phyloP scores from a whole-genome alignment of 2,888 invertebrate genomes.

The Caenorhabditis panamensis region DNA sequence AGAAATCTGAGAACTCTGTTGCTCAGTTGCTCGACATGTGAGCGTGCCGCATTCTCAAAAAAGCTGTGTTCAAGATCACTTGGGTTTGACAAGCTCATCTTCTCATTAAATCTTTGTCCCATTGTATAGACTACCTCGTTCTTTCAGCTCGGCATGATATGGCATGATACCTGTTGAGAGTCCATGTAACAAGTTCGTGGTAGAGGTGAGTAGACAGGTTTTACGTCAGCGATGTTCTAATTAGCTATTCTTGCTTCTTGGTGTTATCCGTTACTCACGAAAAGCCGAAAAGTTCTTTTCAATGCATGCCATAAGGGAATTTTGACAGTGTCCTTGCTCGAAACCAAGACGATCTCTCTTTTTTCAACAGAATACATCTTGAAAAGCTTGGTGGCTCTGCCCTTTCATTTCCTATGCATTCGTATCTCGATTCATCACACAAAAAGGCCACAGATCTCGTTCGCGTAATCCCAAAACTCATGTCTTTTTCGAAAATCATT shows the following conservation, averaged over 20 bases:
- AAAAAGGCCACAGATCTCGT: neutral
- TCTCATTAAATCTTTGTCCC: too few relatives aligned
- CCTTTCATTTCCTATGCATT: neutral
- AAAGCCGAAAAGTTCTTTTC: slow-evolving; percentile 12
- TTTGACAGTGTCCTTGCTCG: neutral
- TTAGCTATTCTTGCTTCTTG: slow-evolving; percentile 1
- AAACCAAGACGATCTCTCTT: neutral
- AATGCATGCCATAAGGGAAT: neutral
- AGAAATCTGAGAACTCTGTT: too few relatives aligned
- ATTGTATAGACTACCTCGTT: neutral
- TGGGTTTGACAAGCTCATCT: too few relatives aligned
- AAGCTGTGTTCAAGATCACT: too few relatives aligned
- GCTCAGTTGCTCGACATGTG: too few relatives aligned
- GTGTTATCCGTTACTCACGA: neutral
- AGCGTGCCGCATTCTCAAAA: too few relatives aligned
- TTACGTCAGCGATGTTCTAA: slow-evolving; percentile 10
- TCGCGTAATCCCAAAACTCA: neutral
- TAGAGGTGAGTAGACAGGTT: slow-evolving; percentile 35
- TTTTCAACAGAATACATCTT: slow-evolving; percentile 2
- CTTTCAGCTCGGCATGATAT: slow-evolving; percentile 38
- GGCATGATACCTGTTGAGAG: slow-evolving; percentile 53
- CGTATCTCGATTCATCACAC: neutral
- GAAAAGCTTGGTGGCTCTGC: neutral
- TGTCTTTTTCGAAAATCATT: neutral
- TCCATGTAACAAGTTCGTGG: slow-evolving; percentile 53